phyloP scores from a whole-genome alignment of 2,113 vertebrate species.

The Dasypus novemcinctus region DNA sequence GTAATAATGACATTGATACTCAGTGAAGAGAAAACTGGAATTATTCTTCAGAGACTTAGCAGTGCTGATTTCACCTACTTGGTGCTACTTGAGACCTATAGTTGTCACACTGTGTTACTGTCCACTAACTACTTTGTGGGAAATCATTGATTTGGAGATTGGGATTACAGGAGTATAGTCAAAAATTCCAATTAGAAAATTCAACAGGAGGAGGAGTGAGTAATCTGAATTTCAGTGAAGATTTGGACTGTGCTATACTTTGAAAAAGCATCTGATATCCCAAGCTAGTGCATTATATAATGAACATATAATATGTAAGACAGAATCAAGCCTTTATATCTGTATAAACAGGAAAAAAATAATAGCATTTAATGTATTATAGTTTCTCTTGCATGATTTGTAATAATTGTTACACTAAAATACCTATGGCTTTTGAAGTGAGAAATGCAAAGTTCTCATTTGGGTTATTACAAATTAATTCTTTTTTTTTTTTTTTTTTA shows the following conservation, averaged over 20 bases:
- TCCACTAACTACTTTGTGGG: not conserved
- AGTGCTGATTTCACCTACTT: fast-evolving
- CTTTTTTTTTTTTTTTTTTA: no score
- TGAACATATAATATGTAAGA: not conserved
- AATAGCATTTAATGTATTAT: not conserved
- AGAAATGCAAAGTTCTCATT: not conserved
- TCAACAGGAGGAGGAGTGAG: not conserved
- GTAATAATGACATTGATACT: not conserved
- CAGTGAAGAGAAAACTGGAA: not conserved
- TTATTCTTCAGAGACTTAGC: not conserved
- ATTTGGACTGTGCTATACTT: not conserved
- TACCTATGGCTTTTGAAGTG: not conserved
- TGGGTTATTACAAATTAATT: not conserved
- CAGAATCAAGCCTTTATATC: not conserved
- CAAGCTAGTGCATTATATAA: not conserved
- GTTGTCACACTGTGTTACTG: not conserved
- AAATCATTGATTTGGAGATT: not conserved
- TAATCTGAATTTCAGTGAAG: not conserved
- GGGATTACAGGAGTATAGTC: fast-evolving
- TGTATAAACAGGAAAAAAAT: not conserved
- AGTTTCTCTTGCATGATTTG: not conserved
- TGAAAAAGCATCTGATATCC: not conserved
- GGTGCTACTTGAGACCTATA: not conserved
- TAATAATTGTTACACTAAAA: not conserved
- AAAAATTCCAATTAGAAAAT: not conserved